Evolutionary conservation across 2,797 vertebrate genomes (phyloP).

Genomic region (Tinamus major): DNA sequence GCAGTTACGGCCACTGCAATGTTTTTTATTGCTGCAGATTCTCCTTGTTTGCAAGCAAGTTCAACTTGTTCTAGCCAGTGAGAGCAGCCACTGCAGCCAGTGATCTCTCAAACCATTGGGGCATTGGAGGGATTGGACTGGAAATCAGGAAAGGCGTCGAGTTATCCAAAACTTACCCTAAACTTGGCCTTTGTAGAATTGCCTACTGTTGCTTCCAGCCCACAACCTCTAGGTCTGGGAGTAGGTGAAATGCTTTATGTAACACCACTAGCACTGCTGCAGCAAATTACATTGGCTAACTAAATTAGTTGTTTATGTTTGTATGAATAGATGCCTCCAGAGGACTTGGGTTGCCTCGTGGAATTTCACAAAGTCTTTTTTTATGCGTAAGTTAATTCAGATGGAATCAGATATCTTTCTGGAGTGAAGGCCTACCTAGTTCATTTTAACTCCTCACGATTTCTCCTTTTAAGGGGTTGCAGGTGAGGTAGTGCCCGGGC

Average conservation of each 20-base stretch:
- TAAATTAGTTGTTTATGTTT: not conserved
- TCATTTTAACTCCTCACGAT: not conserved
- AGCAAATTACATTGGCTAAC: not conserved
- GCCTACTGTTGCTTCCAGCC: not conserved
- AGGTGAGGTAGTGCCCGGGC: not conserved
- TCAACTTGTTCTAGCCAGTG: not conserved
- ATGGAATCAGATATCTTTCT: not conserved
- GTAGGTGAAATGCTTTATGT: not conserved
- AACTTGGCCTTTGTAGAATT: not conserved
- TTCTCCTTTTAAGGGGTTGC: not conserved
- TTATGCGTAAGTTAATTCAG: not conserved
- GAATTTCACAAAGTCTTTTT: not conserved
- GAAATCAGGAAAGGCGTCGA: not conserved
- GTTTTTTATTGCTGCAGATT: not conserved
- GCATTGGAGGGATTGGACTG: not conserved
- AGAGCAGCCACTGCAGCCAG: not conserved
- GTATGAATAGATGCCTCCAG: not conserved
- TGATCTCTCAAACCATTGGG: not conserved
- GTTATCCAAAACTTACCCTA: not conserved
- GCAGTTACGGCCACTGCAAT: not conserved
- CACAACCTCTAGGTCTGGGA: not conserved
- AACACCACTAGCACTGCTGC: not conserved
- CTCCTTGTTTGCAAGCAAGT: not conserved
- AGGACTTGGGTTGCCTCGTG: not conserved
- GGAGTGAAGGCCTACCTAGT: not conserved